Base-by-base conservation (phyloP, 2,888 invertebrate genomes). In the Cremastinae sp. region DNA sequence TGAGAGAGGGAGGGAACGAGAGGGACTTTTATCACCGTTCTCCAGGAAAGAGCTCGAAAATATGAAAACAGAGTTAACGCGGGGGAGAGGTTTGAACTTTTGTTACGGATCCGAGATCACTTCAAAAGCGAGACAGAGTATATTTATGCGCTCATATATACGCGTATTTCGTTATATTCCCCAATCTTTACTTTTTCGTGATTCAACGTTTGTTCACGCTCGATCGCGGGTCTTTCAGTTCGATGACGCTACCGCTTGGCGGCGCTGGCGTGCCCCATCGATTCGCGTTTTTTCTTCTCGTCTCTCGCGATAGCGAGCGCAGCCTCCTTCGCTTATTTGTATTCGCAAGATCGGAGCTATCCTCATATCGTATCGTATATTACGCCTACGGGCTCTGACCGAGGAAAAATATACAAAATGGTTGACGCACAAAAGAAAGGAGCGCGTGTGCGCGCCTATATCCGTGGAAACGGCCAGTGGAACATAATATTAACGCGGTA, bases 391-490 rank as follows among this genome's bases (percentile, higher is more conserved):
- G 74, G 49, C 72, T 74, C 49, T 61, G 61, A 70, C 70, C 80
- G 75, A 85, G 85, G 81, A 80, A 84, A 83, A 86, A 86, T 85
- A 86, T 80, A 86, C 86, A 79, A 69, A 28, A 77, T 58, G 81
- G 80, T 79, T 79, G 75, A 69, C 66, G 79, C 79, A 80, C 80
- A 84, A 84, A 84, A 84, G 83, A 79, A n/a, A 82, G 22, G 14
- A 10, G 7, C n/a, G 18, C 10, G 20, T 18, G 16, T 28, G n/a
- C 10, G 10, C 5, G 28, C 36, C 1, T 10, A 10, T 49, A 59
- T 78, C 65, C 69, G 71, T 51, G 68, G 61, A 72, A 74, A 49
- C 70, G 72, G 62, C 51, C 62, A 62, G 70, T 41, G 66, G 59
- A 75, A 70, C 75, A 75, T 73, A 75, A 75, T 78, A 71, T 73